Base-by-base conservation (phyloP, 1,140 invertebrate species). In the Rhopalosiphum maidis region DNA sequence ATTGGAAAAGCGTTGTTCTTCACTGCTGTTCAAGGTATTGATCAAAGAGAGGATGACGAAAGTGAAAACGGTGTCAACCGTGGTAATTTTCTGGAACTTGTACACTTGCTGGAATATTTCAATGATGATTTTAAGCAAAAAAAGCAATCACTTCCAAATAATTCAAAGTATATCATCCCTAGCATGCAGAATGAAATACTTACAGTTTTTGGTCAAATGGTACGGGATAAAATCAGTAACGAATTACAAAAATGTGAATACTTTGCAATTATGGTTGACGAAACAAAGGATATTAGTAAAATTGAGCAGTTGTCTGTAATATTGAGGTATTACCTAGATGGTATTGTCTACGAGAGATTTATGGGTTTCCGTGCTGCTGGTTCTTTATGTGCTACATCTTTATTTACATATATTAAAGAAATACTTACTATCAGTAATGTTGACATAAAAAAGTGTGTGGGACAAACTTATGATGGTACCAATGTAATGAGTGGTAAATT, bases 21-120 rank as follows among this genome's bases (percentile, higher is more conserved):
- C n/a, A 90, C 87, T 41, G 93, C 68, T 43, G n/a, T 90, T 35
- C 60, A 90, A 90, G 93, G 93, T 11, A 90, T 93, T 77, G 87
- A 88, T 46, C 88, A 90, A 77, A 90, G 93, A 90, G 93, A 68
- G 3, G 35, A 85, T 54, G 35, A 90, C 37, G 93, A 93, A 90
- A 35, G 15, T 30, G 54, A 93, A 83, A 37, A 48, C 21, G 83
- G 87, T 51, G 9, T 37, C 3, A 93, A 90, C 21, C 41, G 85
- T 35, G 87, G 86, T 48, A 90, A 93, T 3, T 48, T 93, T 90
- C 1, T 93, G 11, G 93, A 93, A 85, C 55, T 93, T 48, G 6
- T 93, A 55, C n/a, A 90, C 25, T 30, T 93, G 21, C n/a, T 82
- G 2, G 43, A 77, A n/a, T 11, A 93, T 90, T 68, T 90, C 9